phyloP scores from a whole-genome alignment of 1,140 invertebrate genomes.

The Neodiprion fabricii region DNA sequence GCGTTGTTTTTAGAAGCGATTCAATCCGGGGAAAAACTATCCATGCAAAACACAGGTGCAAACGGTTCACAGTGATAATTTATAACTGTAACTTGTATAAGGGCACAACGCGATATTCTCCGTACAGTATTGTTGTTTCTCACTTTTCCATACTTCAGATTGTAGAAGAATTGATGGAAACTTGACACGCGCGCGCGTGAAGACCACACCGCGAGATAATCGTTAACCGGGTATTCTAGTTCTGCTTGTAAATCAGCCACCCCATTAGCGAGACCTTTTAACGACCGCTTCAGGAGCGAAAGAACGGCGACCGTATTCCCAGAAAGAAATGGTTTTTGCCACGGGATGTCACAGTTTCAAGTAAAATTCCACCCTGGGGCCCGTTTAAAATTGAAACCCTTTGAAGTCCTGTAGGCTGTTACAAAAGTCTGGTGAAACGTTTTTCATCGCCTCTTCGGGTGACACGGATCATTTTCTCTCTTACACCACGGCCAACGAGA shows the following conservation, averaged over 20 bases:
- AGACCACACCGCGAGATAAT: no score
- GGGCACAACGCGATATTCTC: no score
- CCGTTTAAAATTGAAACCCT: neutral
- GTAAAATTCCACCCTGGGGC: neutral
- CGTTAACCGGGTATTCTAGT: no score
- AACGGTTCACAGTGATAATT: no score
- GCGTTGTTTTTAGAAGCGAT: neutral
- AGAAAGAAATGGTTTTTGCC: neutral
- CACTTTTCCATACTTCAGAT: no score
- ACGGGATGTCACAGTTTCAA: conserved; percentile 1
- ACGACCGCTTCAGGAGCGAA: no score
- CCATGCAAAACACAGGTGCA: neutral
- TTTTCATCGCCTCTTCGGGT: neutral
- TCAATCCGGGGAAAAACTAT: neutral
- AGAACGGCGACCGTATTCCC: neutral
- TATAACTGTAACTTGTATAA: no score
- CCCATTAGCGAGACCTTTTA: neutral
- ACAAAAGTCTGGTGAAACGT: neutral
- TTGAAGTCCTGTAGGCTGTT: neutral
- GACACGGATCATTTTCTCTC: neutral
- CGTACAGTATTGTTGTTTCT: no score
- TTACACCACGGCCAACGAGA: no score
- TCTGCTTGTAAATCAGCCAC: neutral
- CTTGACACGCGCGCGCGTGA: no score
- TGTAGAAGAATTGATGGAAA: no score